Conservation (phyloP, 2,113 vertebrate species). For the Brachypodius melanocephalos region DNA sequence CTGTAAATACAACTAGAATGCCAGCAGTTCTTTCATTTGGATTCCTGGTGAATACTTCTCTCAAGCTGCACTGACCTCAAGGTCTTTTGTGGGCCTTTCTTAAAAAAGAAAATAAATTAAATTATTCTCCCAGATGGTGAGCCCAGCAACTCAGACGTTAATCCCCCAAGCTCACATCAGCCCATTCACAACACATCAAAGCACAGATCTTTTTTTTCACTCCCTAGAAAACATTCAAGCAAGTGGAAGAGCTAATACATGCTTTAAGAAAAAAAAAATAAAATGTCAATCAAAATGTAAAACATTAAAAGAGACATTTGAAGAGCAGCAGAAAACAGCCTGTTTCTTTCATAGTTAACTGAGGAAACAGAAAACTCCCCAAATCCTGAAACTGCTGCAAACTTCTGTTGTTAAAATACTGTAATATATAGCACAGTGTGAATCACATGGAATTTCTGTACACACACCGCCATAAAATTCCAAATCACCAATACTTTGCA, state of each 20-base stretch:
- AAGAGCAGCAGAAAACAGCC: background rate
- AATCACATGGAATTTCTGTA: background rate
- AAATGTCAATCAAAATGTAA: background rate
- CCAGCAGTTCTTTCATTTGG: background rate
- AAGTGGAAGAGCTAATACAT: slow-evolving; percentile 4
- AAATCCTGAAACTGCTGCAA: background rate
- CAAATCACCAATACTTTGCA: background rate
- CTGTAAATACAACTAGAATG: background rate
- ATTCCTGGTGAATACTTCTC: background rate
- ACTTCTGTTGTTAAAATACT: background rate
- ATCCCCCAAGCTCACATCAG: slow-evolving; percentile 40
- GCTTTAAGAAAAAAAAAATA: background rate
- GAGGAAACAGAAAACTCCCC: background rate
- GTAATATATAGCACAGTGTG: background rate
- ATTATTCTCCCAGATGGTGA: slow-evolving; percentile 57
- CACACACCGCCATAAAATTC: background rate
- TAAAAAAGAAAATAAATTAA: slow-evolving; percentile 42
- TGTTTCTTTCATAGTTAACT: background rate
- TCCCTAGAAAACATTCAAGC: slow-evolving; percentile 22
- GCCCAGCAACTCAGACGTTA: background rate
- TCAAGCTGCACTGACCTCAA: slow-evolving; percentile 25
- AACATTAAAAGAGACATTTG: background rate
- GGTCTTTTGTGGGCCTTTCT: background rate
- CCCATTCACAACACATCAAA: slow-evolving; percentile 52
- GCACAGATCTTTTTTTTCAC: background rate